These are phyloP conservation scores for Acanthiza pusilla DNA, from an alignment of 2,797 vertebrate genomes.

Conservation along the genomic window DNA sequence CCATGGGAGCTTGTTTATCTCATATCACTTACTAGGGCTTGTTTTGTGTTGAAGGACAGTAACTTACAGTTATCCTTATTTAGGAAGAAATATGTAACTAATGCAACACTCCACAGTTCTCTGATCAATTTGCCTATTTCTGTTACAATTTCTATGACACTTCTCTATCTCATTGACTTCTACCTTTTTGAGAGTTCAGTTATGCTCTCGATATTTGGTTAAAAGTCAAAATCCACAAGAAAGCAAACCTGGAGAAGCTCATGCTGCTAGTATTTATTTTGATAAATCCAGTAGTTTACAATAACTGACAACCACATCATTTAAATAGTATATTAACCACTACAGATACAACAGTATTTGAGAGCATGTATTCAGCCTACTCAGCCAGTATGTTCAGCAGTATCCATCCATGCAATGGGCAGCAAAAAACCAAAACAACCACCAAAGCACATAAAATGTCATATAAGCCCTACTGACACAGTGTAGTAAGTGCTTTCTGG, in stretches of 20 bases:
- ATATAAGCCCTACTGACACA: not conserved
- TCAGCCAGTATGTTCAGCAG: constrained; percentile 2
- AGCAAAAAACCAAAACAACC: not conserved
- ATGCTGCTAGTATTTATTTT: constrained; percentile 54
- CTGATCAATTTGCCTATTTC: not conserved
- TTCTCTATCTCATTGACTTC: not conserved
- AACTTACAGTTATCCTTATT: not conserved
- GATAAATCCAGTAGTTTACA: constrained; percentile 30
- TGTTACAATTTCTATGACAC: not conserved
- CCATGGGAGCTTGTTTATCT: not conserved
- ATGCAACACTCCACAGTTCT: not conserved
- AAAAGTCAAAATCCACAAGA: constrained; percentile 10
- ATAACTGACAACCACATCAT: not conserved
- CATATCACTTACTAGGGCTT: not conserved
- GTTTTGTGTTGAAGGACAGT: not conserved
- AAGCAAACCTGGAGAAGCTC: constrained; percentile 27
- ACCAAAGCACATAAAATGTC: not conserved
- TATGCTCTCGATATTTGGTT: not conserved
- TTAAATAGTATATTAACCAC: not conserved
- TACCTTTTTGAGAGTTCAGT: not conserved
- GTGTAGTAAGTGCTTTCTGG: not conserved
- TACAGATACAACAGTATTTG: not conserved
- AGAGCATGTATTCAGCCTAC: not conserved
- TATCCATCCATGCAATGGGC: constrained; percentile 9
- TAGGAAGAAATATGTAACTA: not conserved